These are phyloP conservation scores for Atrina japonica DNA, from an alignment of 2,888 invertebrate species.

Conservation along the genomic window DNA sequence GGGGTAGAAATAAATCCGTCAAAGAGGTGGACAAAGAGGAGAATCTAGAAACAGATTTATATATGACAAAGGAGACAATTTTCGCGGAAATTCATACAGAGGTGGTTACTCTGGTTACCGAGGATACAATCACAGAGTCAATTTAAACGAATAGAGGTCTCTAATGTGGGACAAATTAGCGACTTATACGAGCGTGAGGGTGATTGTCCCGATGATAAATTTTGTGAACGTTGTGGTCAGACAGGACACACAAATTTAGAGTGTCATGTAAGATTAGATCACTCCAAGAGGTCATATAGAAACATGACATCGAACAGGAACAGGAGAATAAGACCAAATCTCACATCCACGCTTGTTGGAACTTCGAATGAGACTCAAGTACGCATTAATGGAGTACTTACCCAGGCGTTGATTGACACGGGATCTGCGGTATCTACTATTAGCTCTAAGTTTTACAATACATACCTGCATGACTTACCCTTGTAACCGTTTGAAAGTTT, in stretches of 20 bases:
- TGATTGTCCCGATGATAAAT: conserved; percentile 4
- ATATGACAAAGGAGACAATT: neutral
- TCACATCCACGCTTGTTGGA: conserved; percentile 9
- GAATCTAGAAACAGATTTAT: neutral
- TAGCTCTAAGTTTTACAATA: conserved; percentile 18
- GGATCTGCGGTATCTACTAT: conserved; percentile 19
- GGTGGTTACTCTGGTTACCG: neutral
- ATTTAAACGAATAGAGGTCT: conserved; percentile 5
- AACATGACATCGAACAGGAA: neutral
- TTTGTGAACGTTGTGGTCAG: conserved; percentile 17
- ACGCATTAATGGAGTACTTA: conserved; percentile 2
- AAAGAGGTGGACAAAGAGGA: neutral
- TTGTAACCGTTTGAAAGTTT: conserved; percentile 19
- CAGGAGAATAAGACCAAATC: neutral
- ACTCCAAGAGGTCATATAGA: neutral
- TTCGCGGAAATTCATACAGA: neutral
- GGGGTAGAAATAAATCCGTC: too few relatives aligned
- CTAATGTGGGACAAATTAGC: conserved; percentile 12
- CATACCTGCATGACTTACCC: conserved; percentile 10
- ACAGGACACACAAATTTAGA: neutral
- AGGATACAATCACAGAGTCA: neutral
- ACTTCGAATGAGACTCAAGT: conserved; percentile 12
- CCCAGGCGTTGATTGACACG: conserved; percentile 15
- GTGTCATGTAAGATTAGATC: neutral
- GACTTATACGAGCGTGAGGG: neutral